phyloP scores from a whole-genome alignment of 1,140 invertebrate genomes.

The Leptonema lineaticorne region DNA sequence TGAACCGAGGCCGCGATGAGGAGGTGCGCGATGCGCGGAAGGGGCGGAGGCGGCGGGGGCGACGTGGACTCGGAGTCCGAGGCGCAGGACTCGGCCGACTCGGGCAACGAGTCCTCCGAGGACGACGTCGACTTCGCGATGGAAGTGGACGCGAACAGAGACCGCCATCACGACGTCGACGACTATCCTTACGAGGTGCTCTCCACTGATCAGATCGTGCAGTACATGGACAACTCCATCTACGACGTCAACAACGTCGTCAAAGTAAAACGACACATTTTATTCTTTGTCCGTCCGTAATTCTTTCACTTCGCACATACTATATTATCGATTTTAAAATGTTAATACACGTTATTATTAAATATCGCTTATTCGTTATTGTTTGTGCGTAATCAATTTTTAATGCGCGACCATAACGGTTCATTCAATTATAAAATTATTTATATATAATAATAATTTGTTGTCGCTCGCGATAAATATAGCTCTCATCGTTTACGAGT shows the following conservation, averaged over 20 bases:
- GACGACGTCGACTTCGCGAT: slow-evolving; percentile 88
- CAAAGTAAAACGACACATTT: slow-evolving; percentile 61
- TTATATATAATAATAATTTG: too few relatives aligned
- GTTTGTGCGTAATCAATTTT: too few relatives aligned
- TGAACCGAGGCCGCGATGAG: not conserved
- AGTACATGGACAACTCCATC: slow-evolving; percentile 96
- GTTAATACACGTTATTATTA: too few relatives aligned
- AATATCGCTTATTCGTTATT: too few relatives aligned
- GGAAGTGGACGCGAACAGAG: slow-evolving; percentile 80
- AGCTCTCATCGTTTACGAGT: too few relatives aligned
- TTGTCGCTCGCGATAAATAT: too few relatives aligned
- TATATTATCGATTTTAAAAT: too few relatives aligned
- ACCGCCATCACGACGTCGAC: slow-evolving; percentile 77
- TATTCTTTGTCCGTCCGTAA: not conserved
- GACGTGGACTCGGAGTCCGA: slow-evolving; percentile 90
- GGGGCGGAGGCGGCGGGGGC: not conserved
- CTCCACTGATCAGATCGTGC: slow-evolving; percentile 93
- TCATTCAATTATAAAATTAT: too few relatives aligned
- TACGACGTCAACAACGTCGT: slow-evolving; percentile 91
- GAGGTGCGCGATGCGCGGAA: not conserved
- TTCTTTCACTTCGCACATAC: too few relatives aligned
- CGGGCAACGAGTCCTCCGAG: slow-evolving; percentile 87
- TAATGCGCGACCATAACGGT: too few relatives aligned
- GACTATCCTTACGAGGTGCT: slow-evolving; percentile 94
- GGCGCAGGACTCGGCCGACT: slow-evolving; percentile 84